Conservation (phyloP, 2,888 invertebrate genomes). For the Lymantria dispar region DNA sequence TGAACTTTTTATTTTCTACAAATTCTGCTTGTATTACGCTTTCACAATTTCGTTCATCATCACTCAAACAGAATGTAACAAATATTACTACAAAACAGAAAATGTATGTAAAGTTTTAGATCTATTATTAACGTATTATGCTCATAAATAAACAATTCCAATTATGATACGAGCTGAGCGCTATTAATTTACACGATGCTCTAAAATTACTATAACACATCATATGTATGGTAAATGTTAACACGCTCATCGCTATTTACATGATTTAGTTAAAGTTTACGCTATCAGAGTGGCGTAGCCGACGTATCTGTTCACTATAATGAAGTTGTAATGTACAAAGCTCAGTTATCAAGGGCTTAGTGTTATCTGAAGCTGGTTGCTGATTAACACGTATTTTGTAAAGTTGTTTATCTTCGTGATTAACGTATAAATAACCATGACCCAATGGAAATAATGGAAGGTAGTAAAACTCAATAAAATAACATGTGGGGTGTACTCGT, state of each 20-base stretch:
- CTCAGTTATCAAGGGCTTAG: conserved; percentile 37
- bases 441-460: conserved; percentile 33
- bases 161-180: not conserved
- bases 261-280: no score
- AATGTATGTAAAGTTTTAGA: no score
- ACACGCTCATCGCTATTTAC: conserved; percentile 41
- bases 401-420: conserved; percentile 39
- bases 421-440: conserved; percentile 40
- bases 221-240: conserved; percentile 47
- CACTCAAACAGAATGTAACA: no score
- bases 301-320: conserved; percentile 25
- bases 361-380: conserved; percentile 36
- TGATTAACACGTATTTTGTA: conserved; percentile 33
- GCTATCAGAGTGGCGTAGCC: conserved; percentile 5
- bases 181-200: conserved; percentile 1
- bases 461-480: conserved; percentile 48
- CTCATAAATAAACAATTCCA: not conserved
- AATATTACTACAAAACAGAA: no score
- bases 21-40: no score
- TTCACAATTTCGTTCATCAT: no score
- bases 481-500: conserved; percentile 11
- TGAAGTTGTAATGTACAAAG: conserved; percentile 38
- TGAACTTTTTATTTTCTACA: no score
- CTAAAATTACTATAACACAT: conserved; percentile 33
- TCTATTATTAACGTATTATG: not conserved